Conservation (phyloP, 1,140 invertebrate genomes). For the Lucilia sericata region DNA sequence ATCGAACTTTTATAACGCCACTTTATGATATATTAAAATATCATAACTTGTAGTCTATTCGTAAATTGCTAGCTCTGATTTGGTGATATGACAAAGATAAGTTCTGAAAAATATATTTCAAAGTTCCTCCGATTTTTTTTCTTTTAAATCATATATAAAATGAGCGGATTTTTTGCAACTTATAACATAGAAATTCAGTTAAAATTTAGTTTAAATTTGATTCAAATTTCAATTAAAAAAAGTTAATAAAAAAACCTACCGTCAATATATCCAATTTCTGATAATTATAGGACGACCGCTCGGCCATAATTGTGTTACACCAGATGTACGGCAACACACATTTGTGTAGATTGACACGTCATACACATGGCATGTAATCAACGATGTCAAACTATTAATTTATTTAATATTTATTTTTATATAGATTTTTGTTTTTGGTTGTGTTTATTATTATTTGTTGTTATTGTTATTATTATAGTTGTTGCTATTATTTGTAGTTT, state of each 20-base stretch:
- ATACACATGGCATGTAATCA: slow-evolving; percentile 58
- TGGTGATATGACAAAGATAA: no score
- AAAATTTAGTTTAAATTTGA: no score
- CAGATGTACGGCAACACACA: slow-evolving; percentile 67
- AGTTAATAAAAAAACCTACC: slow-evolving; percentile 54
- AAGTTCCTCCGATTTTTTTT: no score
- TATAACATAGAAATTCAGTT: no score
- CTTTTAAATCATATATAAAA: no score
- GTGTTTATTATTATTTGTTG: background rate
- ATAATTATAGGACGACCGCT: slow-evolving; percentile 67
- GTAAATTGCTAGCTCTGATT: no score
- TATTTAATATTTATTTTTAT: slow-evolving; percentile 16
- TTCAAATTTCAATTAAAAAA: background rate
- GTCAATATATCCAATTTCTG: slow-evolving; percentile 68
- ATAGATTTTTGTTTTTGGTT: slow-evolving; percentile 25
- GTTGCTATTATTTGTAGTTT: slow-evolving; percentile 18
- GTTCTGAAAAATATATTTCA: no score
- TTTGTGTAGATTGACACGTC: slow-evolving; percentile 67
- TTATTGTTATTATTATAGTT: background rate
- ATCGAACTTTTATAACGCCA: no score
- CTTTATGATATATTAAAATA: no score
- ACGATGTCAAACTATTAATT: slow-evolving; percentile 38
- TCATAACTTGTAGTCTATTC: no score
- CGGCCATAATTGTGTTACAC: slow-evolving; percentile 69
- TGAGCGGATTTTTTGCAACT: no score